Evolutionary conservation across 2,888 invertebrate genomes (phyloP).

Genomic region (Patella ulyssiponensis): DNA sequence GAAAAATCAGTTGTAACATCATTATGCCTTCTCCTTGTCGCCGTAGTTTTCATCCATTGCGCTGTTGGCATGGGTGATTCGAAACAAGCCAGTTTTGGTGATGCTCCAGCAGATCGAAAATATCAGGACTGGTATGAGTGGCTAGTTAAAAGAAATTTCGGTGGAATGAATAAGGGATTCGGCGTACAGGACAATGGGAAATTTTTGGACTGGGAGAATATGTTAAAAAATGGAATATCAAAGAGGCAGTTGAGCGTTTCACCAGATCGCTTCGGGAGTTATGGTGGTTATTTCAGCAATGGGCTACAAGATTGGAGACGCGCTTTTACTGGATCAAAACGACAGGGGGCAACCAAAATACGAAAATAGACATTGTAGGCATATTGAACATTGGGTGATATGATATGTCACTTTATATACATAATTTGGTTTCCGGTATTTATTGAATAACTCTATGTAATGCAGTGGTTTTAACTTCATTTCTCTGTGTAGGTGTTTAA

Average conservation of each 20-base stretch:
- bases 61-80: slow-evolving; percentile 16
- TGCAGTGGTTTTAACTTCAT: no score
- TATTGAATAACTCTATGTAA: no score
- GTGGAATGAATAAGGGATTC: slow-evolving; percentile 11
- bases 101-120: neutral
- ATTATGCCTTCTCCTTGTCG: neutral
- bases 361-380: no score
- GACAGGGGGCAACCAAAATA: neutral
- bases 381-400: no score
- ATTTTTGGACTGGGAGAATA: slow-evolving; percentile 18
- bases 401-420: no score
- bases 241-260: slow-evolving; percentile 18
- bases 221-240: neutral
- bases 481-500: no score
- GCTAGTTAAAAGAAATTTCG: slow-evolving; percentile 20
- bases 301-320: slow-evolving; percentile 44
- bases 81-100: slow-evolving; percentile 12
- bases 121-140: slow-evolving; percentile 23
- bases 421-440: no score
- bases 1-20: neutral
- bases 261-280: slow-evolving; percentile 27
- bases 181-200: slow-evolving; percentile 6
- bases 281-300: slow-evolving; percentile 35
- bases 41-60: slow-evolving; percentile 8
- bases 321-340: slow-evolving; percentile 33